Evolutionary conservation across 2,797 vertebrate species (phyloP).

Genomic region (Rhinoraja longicauda): DNA sequence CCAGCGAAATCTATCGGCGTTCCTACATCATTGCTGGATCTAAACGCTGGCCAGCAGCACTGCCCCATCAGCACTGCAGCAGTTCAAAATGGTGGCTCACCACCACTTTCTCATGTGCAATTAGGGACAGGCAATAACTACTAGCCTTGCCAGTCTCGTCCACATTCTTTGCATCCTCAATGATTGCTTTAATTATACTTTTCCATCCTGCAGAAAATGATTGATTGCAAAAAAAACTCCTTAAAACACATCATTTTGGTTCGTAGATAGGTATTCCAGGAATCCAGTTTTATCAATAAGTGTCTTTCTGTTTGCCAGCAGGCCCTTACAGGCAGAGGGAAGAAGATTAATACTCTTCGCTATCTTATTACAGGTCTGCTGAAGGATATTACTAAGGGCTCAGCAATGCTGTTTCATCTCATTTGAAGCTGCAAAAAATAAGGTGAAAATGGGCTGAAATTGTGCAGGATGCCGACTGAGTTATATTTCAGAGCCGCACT

Average conservation of each 20-base stretch:
- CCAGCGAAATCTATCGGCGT: too few relatives aligned
- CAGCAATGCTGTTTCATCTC: conserved; percentile 52
- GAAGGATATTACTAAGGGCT: conserved; percentile 67
- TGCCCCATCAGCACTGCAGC: too few relatives aligned
- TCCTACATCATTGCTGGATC: too few relatives aligned
- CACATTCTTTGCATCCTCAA: too few relatives aligned
- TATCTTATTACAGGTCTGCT: conserved; percentile 75
- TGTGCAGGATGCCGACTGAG: neutral
- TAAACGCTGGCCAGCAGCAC: too few relatives aligned
- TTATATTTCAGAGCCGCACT: neutral
- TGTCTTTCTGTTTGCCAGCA: conserved; percentile 52
- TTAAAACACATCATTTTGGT: conserved; percentile 47
- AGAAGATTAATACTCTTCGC: conserved; percentile 60
- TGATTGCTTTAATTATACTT: neutral
- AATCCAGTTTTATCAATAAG: conserved; percentile 57
- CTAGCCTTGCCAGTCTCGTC: too few relatives aligned
- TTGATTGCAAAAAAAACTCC: neutral
- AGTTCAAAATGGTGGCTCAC: too few relatives aligned
- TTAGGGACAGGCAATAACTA: too few relatives aligned
- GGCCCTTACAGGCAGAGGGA: conserved; percentile 54
- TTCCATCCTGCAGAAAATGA: neutral
- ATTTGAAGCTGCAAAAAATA: conserved; percentile 42
- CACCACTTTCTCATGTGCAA: too few relatives aligned
- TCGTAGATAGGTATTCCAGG: conserved; percentile 54
- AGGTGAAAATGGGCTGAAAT: neutral